Base-by-base conservation (phyloP, 2,113 vertebrate species). In the Atrichornis clamosus region DNA sequence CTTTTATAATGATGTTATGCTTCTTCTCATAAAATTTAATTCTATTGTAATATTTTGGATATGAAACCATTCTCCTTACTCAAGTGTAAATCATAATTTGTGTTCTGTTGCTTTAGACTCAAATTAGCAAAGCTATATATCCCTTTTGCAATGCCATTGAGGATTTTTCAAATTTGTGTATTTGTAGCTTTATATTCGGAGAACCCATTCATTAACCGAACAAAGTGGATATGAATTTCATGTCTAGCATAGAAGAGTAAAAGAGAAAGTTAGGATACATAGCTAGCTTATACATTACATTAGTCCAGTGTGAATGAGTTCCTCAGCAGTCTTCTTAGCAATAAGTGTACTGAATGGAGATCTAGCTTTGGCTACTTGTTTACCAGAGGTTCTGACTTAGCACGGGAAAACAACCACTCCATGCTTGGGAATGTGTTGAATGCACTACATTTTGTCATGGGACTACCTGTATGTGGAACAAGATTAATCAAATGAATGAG, bases 41-140 rank as follows among this genome's bases (percentile, higher is more conserved):
- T 96, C 68, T 93, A 33, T 68, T 85, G 53, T 27, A 95, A 8
- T 92, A 89, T 91, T 96, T 96, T 93, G 59, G 27, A 59, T 94
- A 60, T 74, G 11, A 73, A 96, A 89, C 32, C 42, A 15, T 96
- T 96, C 37, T 76, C 75, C 30, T 84, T 95, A 94, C 28, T 32
- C 20, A 92, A 77, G 30, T 63, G 91, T 93, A 95, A 92, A 79
- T 65, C 55, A 37, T 93, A 65, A 97, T 95, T 96, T 95, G 42
- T 84, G 28, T 96, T 95, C 67, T 65, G 33, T 92, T 93, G 59
- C 63, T 96, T 96, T 79, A 84, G 44, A 85, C 63, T 91, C 87
- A 94, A 96, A 95, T 89, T 86, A 91, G 37, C 63, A 91, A 92
- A 95, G 58, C 75, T 89, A 62, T 93, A 10, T 24, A 41, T 90